Evolutionary conservation across 2,888 invertebrate species (phyloP), one percentile per base, ranked within the genome.

Genomic region (Campopleginae sp.): DNA sequence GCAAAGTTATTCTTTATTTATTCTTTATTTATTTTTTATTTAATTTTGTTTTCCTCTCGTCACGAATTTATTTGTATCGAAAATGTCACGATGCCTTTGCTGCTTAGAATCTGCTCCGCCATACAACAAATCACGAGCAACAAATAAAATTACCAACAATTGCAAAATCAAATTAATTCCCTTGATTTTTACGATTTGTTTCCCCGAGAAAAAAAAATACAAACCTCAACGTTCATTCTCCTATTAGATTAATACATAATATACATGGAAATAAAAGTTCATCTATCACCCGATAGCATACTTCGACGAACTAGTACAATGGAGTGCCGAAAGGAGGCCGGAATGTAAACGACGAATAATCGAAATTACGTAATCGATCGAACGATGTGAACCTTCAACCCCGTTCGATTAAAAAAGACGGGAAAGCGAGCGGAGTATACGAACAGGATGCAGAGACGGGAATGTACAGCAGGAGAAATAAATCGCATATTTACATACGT

Each of bases 171-270:
- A 63, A 46, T 46, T 1, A n/a, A 42, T 14, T 44, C 27, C 6
- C 27, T 8, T 10, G 46, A n/a, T 46, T 31, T 48, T 33, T 33
- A 31, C 70, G 17, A 51, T n/a, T 2, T 10, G 27, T 44, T 42
- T 14, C 38, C 38, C 33, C 17, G 8, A n/a, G n/a, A 6, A 71
- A 33, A 38, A 58, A 58, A 38, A 7, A 38, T 10, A 7, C 7
- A 38, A 31, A 33, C 68, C 68, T 42, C 54, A 78, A 82, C 82
- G 79, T 82, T 85, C 76, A 79, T 85, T 48, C 85, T 33, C 81
- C 31, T 74, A 68, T 65, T 48, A 19, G 19, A 31, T 75, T 76
- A 10, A 63, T 48, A 75, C 31, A 46, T 33, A n/a, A 38, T 70
- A 68, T 46, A 70, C 19, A 75, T 33, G 66, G 42, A 58, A 51